Conservation (phyloP, 1,140 invertebrate genomes). For the Drosophila ohnishii region DNA sequence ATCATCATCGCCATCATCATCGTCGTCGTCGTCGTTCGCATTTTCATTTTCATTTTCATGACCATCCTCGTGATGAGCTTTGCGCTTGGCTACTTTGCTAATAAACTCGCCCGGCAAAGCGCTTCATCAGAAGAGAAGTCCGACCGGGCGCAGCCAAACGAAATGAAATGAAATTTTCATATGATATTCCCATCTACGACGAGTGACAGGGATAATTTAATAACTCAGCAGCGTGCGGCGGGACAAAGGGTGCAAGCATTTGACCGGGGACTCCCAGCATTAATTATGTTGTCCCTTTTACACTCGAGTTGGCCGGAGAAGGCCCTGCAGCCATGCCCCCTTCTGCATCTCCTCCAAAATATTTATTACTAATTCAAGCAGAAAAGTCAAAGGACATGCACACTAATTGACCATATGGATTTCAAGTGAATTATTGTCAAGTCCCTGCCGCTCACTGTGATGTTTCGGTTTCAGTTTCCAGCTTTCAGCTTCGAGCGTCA, state of each 20-base stretch:
- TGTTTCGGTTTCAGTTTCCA: conserved; percentile 14
- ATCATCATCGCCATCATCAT: conserved; percentile 21
- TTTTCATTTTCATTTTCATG: conserved; percentile 43
- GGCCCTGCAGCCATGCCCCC: not conserved
- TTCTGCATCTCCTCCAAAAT: conserved; percentile 10
- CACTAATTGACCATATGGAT: conserved; percentile 81
- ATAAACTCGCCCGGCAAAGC: conserved; percentile 65
- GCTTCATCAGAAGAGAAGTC: conserved; percentile 60
- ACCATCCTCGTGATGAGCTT: conserved; percentile 55
- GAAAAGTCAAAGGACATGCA: conserved; percentile 72
- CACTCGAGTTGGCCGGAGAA: conserved; percentile 47
- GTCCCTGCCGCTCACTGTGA: conserved; percentile 1
- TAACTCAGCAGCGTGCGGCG: conserved; percentile 62
- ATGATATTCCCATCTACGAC: conserved; percentile 78
- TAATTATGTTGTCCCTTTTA: conserved; percentile 80
- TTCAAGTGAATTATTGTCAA: conserved; percentile 61
- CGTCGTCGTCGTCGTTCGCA: conserved; percentile 21
- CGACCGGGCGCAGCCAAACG: conserved; percentile 60
- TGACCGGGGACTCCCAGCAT: conserved; percentile 50
- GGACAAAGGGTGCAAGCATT: conserved; percentile 22
- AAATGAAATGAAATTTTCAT: conserved; percentile 82
- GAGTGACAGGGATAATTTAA: conserved; percentile 78
- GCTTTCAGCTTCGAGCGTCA: not conserved
- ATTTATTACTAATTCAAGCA: conserved; percentile 78
- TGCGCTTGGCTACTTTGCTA: conserved; percentile 81